These are phyloP conservation scores for Carassius auratus DNA, from an alignment of 2,113 vertebrate genomes.

Conservation along the genomic window DNA sequence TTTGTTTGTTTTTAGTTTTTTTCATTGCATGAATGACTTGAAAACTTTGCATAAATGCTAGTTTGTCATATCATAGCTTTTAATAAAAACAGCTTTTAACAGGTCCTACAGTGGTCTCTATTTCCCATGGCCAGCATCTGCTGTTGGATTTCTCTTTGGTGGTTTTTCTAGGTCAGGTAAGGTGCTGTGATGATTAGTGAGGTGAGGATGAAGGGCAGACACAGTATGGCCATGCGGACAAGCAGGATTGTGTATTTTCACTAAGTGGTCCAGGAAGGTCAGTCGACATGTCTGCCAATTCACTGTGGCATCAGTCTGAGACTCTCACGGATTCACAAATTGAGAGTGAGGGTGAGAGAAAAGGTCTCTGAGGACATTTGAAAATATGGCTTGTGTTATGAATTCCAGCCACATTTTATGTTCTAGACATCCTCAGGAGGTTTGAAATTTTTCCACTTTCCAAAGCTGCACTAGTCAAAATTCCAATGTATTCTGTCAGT, in stretches of 20 bases:
- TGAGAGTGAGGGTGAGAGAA: background rate
- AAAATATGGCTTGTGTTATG: slow-evolving; percentile 8
- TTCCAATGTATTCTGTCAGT: background rate
- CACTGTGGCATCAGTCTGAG: slow-evolving; percentile 31
- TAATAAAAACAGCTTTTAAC: background rate
- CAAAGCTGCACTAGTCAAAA: slow-evolving; percentile 30
- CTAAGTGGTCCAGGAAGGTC: slow-evolving; percentile 14
- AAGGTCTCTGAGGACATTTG: background rate
- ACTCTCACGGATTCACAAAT: background rate
- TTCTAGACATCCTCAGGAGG: background rate
- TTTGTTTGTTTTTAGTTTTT: background rate
- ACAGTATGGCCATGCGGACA: slow-evolving; percentile 44
- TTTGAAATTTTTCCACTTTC: slow-evolving; percentile 31
- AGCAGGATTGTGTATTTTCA: slow-evolving; percentile 29
- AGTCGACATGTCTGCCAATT: slow-evolving; percentile 19
- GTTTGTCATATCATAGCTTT: background rate
- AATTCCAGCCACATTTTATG: background rate
- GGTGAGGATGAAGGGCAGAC: background rate
- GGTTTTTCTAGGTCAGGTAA: background rate
- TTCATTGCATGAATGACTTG: background rate
- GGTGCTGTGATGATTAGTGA: slow-evolving; percentile 20
- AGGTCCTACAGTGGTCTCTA: background rate
- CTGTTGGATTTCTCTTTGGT: background rate
- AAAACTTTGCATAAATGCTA: background rate
- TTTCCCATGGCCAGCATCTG: background rate